phyloP scores from a whole-genome alignment of 2,113 vertebrate species.

The Bos taurus region ARS-UCD2.0 NC_037329.1:98293501-98294000 shows the following conservation, averaged over 20 bases:
- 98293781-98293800: not conserved
- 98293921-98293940: not conserved
- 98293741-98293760: not conserved
- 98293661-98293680: not conserved
- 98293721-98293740: not conserved
- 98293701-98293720: not conserved
- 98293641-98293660: not conserved
- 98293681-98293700: not conserved
- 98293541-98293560: not conserved
- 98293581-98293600: not conserved
- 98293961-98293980: not conserved
- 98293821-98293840: not conserved
- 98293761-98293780: not conserved
- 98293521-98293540: not conserved
- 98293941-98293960: not conserved
- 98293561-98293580: not conserved
- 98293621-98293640: not conserved
- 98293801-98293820: not conserved
- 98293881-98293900: fast-evolving
- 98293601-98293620: not conserved
- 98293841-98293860: not conserved
- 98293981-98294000: not conserved
- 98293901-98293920: not conserved
- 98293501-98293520: not conserved
- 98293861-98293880: not conserved